Conservation (phyloP, 2,113 vertebrate genomes). For the Poicephalus meyeri region DNA sequence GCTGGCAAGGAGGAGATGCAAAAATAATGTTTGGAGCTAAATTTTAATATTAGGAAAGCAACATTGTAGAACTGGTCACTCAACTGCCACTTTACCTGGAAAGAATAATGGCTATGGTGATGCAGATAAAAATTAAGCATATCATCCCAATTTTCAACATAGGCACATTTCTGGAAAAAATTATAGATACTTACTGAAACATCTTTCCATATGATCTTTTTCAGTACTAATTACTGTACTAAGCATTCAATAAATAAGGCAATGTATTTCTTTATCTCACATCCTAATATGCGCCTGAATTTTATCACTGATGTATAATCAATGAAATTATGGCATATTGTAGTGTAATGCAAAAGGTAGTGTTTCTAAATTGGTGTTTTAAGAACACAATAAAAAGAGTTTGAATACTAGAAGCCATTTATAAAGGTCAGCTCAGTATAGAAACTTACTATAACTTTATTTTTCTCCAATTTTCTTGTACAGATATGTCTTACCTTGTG, state of each 20-base stretch:
- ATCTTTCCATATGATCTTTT: not conserved
- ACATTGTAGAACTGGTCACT: not conserved
- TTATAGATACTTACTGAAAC: not conserved
- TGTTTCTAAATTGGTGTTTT: not conserved
- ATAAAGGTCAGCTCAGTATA: not conserved
- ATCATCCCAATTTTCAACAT: not conserved
- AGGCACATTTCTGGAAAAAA: not conserved
- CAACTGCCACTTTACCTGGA: not conserved
- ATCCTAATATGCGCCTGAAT: not conserved
- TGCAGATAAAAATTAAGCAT: not conserved
- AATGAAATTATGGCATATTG: not conserved
- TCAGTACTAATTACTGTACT: not conserved
- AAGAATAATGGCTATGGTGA: not conserved
- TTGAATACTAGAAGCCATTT: not conserved
- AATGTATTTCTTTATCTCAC: not conserved
- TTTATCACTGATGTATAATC: not conserved
- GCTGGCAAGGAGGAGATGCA: not conserved
- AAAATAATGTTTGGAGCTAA: not conserved
- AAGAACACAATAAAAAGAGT: not conserved
- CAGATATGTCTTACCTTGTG: no score
- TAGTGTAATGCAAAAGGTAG: not conserved
- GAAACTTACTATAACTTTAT: not conserved
- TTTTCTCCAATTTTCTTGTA: not conserved
- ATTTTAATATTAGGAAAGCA: not conserved
- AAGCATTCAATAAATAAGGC: not conserved